Evolutionary conservation across 2,888 invertebrate genomes (phyloP), one percentile per base, ranked within the genome.

Genomic region (Metacarcinus magister): DNA sequence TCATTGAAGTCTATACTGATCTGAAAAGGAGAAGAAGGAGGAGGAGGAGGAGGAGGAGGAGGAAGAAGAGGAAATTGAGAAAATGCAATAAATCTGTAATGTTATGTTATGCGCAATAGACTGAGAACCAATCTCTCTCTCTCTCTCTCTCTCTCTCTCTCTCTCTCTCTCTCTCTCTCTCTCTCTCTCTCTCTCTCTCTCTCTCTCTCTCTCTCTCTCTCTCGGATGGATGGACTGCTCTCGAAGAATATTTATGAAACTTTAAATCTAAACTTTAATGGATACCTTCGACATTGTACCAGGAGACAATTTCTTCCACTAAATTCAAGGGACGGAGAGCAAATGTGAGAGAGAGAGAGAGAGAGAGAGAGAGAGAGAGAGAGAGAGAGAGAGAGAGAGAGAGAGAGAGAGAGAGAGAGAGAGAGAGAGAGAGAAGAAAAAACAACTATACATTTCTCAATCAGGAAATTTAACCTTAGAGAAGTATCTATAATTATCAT

Each of bases 371-470:
- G 28, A 32, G 82, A 32, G 28, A 19, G 82, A 82, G 32, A 82
- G 82, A 82, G 82, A 82, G 82, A 82, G 82, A 82, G 82, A 82
- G 32, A 32, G 82, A 82, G 82, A 82, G 82, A 82, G 82, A 82
- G 82, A 82, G 32, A 82, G 82, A 82, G 82, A 82, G 82, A 75
- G 75, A 75, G 75, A 75, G 28, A 75, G 75, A 75, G 75, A 75
- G 75, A 75, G 75, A 75, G 28, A 75, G 75, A 75, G 75, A 75
- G 75, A 75, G 60, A 60, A n/a, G n/a, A n/a, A n/a, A n/a, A n/a
- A n/a, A n/a, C n/a, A n/a, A n/a, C n/a, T n/a, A n/a, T n/a, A 13
- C 5, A 8, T 54, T 54, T 54, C 13, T 54, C 13, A 8, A 8
- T 54, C 13, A 16, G 16, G 60, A 60, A 19, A 60, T 7, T 13